Evolutionary conservation across 2,888 invertebrate species (phyloP), one percentile per base, ranked within the genome.

Genomic region (Idaea straminata): DNA sequence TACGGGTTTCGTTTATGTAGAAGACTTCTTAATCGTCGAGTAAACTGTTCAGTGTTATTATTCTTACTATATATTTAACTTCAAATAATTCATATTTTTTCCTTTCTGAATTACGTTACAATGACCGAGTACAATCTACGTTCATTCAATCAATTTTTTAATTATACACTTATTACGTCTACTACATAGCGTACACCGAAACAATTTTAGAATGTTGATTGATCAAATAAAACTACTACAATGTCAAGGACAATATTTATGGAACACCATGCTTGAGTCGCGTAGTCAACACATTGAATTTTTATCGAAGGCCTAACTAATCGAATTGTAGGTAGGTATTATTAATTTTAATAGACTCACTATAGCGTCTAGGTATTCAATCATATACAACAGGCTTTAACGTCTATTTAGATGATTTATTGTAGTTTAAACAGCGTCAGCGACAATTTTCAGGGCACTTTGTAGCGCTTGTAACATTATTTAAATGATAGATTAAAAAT

Each of bases 211-310:
- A 47, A 47, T 47, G 47, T 47, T 47, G 47, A 47, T 47, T 47
- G 47, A 10, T 10, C 47, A 10, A 47, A 47, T 47, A 47, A 47
- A 47, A 47, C 47, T 47, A 47, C 47, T 13, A 61, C 63, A 62
- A 60, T 47, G n/a, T n/a, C 16, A 38, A 62, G 57, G 63, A 34
- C 62, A 13, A 13, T 47, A 36, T 36, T 36, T 36, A 47, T 47
- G 7, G 13, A 47, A 47, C 47, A 47, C 47, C 47, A 47, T 47
- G 47, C 47, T 47, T 13, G 47, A 47, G 47, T 47, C 47, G 47
- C 47, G 47, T 47, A 7, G 47, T 47, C 35, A 35, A 38, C 25
- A 62, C 57, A 62, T n/a, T 47, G 7, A 47, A 47, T 47, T 10
- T 47, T 47, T 0, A 47, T 47, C 47, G 47, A 47, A 47, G 47